Evolutionary conservation across 2,888 invertebrate species (phyloP).

Genomic region (Allophyes oxyacanthae): DNA sequence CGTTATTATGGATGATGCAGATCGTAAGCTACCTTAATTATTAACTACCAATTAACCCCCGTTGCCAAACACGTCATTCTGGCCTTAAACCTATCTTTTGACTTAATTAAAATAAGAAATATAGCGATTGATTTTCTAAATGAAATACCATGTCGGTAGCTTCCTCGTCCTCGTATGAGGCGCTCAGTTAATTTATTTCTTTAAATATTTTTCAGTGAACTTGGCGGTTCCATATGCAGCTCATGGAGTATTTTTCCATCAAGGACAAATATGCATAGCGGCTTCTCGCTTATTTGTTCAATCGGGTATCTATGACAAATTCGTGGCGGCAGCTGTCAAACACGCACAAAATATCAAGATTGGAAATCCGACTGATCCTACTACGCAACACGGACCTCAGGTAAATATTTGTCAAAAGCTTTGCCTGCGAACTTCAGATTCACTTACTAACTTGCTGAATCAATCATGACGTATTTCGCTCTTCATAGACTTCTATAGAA

Average conservation of each 20-base stretch:
- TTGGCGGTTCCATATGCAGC: constrained; percentile 59
- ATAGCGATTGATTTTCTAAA: too few relatives aligned
- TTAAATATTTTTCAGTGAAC: constrained; percentile 42
- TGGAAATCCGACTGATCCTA: constrained; percentile 92
- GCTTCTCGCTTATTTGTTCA: constrained; percentile 65
- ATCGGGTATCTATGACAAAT: constrained; percentile 92
- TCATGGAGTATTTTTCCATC: constrained; percentile 55
- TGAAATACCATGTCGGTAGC: too few relatives aligned
- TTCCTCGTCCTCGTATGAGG: too few relatives aligned
- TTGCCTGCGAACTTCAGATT: neutral
- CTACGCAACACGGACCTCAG: constrained; percentile 92
- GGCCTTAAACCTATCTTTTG: neutral
- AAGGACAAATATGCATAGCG: constrained; percentile 62
- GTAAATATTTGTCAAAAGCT: constrained; percentile 59
- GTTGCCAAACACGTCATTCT: neutral
- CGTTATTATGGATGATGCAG: constrained; percentile 94
- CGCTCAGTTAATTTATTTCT: too few relatives aligned
- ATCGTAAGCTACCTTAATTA: constrained; percentile 87
- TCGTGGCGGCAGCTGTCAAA: constrained; percentile 91
- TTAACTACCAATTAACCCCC: neutral
- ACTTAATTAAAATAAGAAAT: neutral
- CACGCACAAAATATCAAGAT: constrained; percentile 91
- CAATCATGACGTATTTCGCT: neutral
- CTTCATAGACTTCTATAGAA: neutral
- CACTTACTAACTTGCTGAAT: neutral